Evolutionary conservation across 2,113 vertebrate species (phyloP), one percentile per base, ranked within the genome.

Genomic region (Megaceryle torquata): DNA sequence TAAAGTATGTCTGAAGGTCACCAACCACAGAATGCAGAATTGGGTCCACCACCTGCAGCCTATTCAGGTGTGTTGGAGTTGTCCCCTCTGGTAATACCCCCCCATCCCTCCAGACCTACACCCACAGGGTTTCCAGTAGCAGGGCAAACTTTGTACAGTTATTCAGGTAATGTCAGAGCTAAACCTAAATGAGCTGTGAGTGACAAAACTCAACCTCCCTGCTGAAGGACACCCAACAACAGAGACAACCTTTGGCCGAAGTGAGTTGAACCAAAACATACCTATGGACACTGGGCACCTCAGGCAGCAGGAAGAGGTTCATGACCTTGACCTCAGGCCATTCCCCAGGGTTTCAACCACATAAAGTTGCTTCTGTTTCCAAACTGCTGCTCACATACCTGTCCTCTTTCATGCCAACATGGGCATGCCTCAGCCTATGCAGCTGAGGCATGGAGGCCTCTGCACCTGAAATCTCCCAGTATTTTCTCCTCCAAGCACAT

Each of bases 41-140:
- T 44, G 11, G 26, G 33, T 18, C 37, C 33, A 28, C 17, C 20
- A 35, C 11, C 7, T 6, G 17, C 9, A 51, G 7, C 17, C 67
- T 13, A 43, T 31, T 59, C 51, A 33, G 31, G 31, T 44, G 31
- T 17, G 6, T 26, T 35, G 20, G 59, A 31, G 31, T 13, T 4
- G 3, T n/a, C 20, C 25, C 29, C 4, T n/a, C 39, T 0, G 3
- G 5, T 13, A 31, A 26, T 6, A 7, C 13, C 44, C 18, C 7
- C n/a, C 28, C 28, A 8, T 11, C 48, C 48, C 48, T 56, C 8
- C 39, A 25, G 15, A 46, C 44, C 17, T 18, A 18, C 12, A 48
- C 21, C 35, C 50, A 35, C 2, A 17, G 37, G 37, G 7, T 39
- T n/a, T n/a, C 44, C 9, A 44, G 24, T 20, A 44, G 5, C 13